These are phyloP conservation scores for Drosophila pandora DNA, from an alignment of 1,140 invertebrate genomes.

Conservation along the genomic window DNA sequence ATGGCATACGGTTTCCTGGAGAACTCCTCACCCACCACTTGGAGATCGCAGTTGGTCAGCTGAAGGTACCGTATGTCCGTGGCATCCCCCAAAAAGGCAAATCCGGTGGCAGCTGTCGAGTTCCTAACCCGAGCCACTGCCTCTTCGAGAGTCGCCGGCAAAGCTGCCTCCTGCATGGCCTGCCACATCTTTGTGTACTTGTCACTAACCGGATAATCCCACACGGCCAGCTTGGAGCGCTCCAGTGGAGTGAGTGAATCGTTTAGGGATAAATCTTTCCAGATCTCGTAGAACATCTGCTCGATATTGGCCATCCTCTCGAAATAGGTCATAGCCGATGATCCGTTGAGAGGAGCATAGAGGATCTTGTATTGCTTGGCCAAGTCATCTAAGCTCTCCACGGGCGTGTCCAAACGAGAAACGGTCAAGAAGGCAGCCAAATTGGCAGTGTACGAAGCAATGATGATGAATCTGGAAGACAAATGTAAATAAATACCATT, in stretches of 20 bases:
- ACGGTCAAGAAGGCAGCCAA: constrained; percentile 97
- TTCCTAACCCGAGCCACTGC: constrained; percentile 91
- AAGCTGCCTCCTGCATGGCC: constrained; percentile 95
- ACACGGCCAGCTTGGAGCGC: constrained; percentile 96
- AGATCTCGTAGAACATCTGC: constrained; percentile 97
- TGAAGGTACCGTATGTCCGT: constrained; percentile 94
- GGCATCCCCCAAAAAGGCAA: constrained; percentile 97
- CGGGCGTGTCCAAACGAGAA: constrained; percentile 94
- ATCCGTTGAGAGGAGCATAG: constrained; percentile 93
- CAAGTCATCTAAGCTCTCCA: constrained; percentile 96
- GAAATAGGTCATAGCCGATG: constrained; percentile 95
- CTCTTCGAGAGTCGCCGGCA: constrained; percentile 91
- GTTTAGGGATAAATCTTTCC: constrained; percentile 98
- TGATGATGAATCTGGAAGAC: constrained; percentile 92
- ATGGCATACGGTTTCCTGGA: constrained; percentile 98
- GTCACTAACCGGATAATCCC: constrained; percentile 99
- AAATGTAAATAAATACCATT: no score
- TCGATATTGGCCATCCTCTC: constrained; percentile 98
- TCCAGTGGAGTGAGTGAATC: constrained; percentile 95
- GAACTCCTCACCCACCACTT: constrained; percentile 97
- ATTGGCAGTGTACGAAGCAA: constrained; percentile 99
- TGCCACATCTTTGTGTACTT: constrained; percentile 99
- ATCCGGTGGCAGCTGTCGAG: constrained; percentile 90
- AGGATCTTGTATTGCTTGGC: constrained; percentile 98
- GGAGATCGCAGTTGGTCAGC: constrained; percentile 95